Evolutionary conservation across 2,888 invertebrate genomes (phyloP), one percentile per base, ranked within the genome.

Genomic region (Petrolisthes manimaculis): DNA sequence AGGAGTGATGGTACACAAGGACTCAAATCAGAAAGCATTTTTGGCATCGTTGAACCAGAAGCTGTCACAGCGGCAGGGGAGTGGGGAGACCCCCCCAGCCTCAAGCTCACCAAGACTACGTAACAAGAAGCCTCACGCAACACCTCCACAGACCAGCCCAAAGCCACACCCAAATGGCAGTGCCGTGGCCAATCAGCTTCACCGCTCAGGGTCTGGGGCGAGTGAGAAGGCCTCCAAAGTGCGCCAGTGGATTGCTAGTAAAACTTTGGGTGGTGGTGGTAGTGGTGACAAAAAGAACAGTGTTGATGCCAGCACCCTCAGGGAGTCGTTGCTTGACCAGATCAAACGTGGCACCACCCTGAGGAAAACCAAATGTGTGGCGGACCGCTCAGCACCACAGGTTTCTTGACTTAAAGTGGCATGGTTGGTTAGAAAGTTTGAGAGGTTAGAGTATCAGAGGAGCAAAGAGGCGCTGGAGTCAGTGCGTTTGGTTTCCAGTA

Each of bases 281-380:
- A 75, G 82, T 83, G 75, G 55, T 54, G 89, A 85, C 9, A 84
- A 86, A 69, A 87, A 82, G 56, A 84, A 75, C n/a, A 85, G 61
- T 69, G 95, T 96, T 88, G 96, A 97, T 93, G 96, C 96, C 0
- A 95, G 96, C 89, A 94, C 95, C 61, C 96, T 96, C 92, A 96
- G 96, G 93, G 97, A 97, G 91, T 97, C 97, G 0, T 94, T 97
- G n/a, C 97, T 97, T 97, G 97, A 97, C 94, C 97, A 97, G 93
- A 97, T 97, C 90, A 96, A 97, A 92, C 95, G 96, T 91, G 97
- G 97, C 88, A 97, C 97, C 24, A 95, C 96, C 71, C 93, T 97
- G 87, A 95, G 96, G 89, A 95, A 96, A 92, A 96, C 97, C 91
- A 95, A 95, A 91, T 94, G 93, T n/a, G 95, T 95, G 92, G 96